Conservation (phyloP, 2,797 vertebrate genomes). For the Smutsia gigantea region DNA sequence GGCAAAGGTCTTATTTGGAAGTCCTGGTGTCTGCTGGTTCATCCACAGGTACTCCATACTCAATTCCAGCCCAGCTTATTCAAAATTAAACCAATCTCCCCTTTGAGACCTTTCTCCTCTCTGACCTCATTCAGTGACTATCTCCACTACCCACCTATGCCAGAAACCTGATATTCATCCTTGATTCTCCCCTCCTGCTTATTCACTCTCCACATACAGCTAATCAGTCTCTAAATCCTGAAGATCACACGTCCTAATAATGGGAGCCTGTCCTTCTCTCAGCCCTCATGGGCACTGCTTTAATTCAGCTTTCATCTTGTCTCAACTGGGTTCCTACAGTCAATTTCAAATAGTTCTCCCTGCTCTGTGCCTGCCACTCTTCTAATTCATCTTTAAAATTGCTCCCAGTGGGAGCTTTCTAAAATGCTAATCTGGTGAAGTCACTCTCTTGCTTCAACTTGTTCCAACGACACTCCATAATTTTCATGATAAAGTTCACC, state of each 20-base stretch:
- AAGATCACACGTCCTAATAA: neutral
- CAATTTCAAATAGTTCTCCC: neutral
- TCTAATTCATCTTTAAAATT: neutral
- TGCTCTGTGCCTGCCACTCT: neutral
- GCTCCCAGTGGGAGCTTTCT: neutral
- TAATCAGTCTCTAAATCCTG: neutral
- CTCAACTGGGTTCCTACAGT: neutral
- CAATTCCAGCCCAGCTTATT: neutral
- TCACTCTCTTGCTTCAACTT: neutral
- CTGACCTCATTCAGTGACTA: neutral
- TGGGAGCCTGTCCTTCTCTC: neutral
- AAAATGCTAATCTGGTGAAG: neutral
- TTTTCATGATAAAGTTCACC: neutral
- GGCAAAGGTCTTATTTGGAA: neutral
- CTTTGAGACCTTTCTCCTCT: neutral
- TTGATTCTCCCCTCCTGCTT: neutral
- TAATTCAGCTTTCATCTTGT: neutral
- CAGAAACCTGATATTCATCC: neutral
- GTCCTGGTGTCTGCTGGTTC: neutral
- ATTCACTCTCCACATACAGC: neutral
- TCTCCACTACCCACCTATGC: neutral
- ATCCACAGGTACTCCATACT: neutral
- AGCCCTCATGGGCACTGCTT: neutral
- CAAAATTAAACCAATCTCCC: neutral
- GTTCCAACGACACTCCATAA: neutral